These are phyloP conservation scores for Syrphus vitripennis DNA, from an alignment of 2,888 invertebrate genomes.

Conservation along the genomic window DNA sequence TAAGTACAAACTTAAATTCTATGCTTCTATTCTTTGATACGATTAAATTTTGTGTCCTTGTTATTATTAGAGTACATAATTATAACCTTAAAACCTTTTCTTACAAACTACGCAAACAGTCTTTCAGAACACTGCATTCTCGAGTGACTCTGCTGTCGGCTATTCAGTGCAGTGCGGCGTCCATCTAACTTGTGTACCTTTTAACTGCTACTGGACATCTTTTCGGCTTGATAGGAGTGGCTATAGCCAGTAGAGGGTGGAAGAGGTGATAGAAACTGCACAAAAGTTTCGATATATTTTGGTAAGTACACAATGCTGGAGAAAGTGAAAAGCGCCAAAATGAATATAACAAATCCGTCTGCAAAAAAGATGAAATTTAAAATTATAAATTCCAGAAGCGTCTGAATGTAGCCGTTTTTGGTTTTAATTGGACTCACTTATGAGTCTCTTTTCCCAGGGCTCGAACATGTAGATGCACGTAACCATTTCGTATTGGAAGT, in stretches of 20 bases:
- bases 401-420: neutral
- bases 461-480: constrained; percentile 82
- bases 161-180: neutral
- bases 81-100: constrained; percentile 14
- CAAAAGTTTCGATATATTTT: constrained; percentile 81
- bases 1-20: neutral
- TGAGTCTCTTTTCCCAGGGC: constrained; percentile 81
- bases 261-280: constrained; percentile 77
- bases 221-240: constrained; percentile 74
- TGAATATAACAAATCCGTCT: constrained; percentile 82
- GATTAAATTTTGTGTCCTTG: neutral
- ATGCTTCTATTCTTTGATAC: neutral
- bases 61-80: neutral
- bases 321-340: constrained; percentile 82
- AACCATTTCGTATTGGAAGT: constrained; percentile 81
- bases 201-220: constrained; percentile 74
- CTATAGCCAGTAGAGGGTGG: constrained; percentile 67
- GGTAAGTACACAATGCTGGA: constrained; percentile 84
- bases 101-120: constrained; percentile 9
- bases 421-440: constrained; percentile 77
- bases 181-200: neutral
- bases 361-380: constrained; percentile 30
- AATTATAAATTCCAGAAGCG: neutral
- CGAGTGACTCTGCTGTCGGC: neutral
- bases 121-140: constrained; percentile 1